Conservation (phyloP, 2,113 vertebrate genomes). For the Gymnocephalus cernua region DNA sequence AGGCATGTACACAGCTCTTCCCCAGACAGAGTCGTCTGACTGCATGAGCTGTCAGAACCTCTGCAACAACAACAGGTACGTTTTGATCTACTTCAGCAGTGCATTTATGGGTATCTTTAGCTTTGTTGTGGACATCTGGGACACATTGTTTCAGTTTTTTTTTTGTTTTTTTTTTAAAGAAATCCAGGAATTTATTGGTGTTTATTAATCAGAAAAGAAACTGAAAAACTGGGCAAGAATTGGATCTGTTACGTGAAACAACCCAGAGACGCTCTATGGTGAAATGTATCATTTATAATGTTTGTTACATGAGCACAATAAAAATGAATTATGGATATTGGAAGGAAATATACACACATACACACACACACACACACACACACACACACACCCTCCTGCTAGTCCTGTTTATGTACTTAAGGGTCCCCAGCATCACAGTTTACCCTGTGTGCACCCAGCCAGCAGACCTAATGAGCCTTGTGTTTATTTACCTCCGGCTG, state of each 20-base stretch:
- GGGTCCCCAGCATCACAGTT: conserved; percentile 83
- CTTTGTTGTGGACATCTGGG: background rate
- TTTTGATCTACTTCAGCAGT: background rate
- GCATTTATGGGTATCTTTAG: background rate
- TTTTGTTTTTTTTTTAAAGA: background rate
- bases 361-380: conserved; percentile 24
- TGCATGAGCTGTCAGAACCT: conserved; percentile 94
- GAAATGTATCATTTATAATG: background rate
- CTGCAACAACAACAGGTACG: conserved; percentile 96
- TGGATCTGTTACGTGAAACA: background rate
- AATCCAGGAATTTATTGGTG: background rate
- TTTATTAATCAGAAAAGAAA: background rate
- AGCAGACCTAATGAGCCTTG: conserved; percentile 79
- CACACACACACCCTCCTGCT: conserved; percentile 39
- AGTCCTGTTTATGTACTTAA: conserved; percentile 83
- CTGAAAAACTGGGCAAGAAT: no score
- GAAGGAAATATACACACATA: background rate
- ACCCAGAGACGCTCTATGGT: background rate
- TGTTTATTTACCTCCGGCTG: conserved; percentile 83
- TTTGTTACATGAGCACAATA: background rate
- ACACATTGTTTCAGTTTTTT: background rate
- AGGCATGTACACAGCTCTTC: conserved; percentile 86
- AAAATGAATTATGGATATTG: background rate
- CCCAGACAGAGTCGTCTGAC: conserved; percentile 88
- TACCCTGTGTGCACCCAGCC: conserved; percentile 81